phyloP scores from a whole-genome alignment of 1,140 invertebrate species.

The Drosophila kikkawai region DNA sequence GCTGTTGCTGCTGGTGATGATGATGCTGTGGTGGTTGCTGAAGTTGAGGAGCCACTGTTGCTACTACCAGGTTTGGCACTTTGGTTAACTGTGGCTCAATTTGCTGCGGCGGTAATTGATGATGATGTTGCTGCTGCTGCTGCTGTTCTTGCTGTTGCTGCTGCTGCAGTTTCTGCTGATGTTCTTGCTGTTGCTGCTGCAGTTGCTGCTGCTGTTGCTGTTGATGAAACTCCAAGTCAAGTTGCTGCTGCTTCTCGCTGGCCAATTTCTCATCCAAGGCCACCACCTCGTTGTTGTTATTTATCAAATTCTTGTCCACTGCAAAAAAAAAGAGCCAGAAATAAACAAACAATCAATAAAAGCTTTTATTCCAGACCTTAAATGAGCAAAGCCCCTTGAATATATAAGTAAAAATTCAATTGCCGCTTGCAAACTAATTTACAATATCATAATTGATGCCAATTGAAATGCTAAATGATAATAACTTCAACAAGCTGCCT shows the following conservation, averaged over 20 bases:
- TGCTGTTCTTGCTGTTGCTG: slow-evolving; percentile 36
- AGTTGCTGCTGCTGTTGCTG: slow-evolving; percentile 44
- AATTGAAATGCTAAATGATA: slow-evolving; percentile 73
- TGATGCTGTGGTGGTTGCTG: slow-evolving; percentile 39
- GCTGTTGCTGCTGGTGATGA: slow-evolving; percentile 22
- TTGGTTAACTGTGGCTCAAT: slow-evolving; percentile 38
- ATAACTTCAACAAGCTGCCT: slow-evolving; percentile 31
- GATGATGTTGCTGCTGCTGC: slow-evolving; percentile 33
- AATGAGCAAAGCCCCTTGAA: slow-evolving; percentile 11
- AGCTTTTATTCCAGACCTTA: slow-evolving; percentile 4
- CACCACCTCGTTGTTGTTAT: slow-evolving; percentile 58
- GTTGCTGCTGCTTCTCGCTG: slow-evolving; percentile 39
- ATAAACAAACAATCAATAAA: slow-evolving; percentile 22
- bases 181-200: slow-evolving; percentile 32
- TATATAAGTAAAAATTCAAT: slow-evolving; percentile 39
- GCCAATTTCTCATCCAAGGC: slow-evolving; percentile 57
- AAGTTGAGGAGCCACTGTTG: slow-evolving; percentile 60
- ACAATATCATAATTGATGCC: slow-evolving; percentile 75
- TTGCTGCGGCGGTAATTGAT: slow-evolving; percentile 30
- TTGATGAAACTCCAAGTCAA: slow-evolving; percentile 38
- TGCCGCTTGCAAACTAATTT: slow-evolving; percentile 71
- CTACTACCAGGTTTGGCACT: slow-evolving; percentile 55
- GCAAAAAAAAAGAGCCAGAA: slow-evolving; percentile 24
- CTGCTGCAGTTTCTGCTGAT: slow-evolving; percentile 32
- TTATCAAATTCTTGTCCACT: slow-evolving; percentile 67